A percentile compares a stretch with the other conserved stretches of the same genome.
These are phyloP conservation scores for Poliocrania exsul DNA, from an alignment of 2,797 vertebrate genomes.

Conservation along the genomic window DNA sequence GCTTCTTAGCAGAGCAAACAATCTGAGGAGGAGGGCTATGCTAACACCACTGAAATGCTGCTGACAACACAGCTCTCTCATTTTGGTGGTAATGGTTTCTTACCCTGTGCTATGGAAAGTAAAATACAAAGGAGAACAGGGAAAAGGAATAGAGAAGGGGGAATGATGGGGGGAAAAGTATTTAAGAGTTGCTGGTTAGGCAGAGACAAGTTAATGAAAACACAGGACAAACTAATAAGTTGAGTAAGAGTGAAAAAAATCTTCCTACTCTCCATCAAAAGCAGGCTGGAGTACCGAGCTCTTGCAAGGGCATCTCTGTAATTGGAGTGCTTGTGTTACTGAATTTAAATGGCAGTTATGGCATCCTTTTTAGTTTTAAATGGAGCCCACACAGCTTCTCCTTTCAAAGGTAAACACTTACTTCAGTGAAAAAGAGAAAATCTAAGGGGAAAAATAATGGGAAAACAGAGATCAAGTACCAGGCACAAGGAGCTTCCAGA, in stretches of 20 bases:
- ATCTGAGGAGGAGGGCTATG: background rate
- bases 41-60: background rate
- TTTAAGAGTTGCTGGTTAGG: background rate
- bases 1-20: background rate
- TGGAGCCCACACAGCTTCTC: background rate
- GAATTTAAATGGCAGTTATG: background rate
- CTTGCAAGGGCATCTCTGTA: background rate
- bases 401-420: conserved; percentile 2
- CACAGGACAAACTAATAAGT: background rate
- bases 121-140: background rate
- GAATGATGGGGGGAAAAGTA: background rate
- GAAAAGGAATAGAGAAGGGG: background rate
- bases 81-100: background rate
- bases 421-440: conserved; percentile 4
- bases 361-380: background rate
- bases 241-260: background rate
- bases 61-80: background rate
- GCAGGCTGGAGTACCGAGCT: background rate
- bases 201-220: background rate
- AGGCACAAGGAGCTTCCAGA: background rate
- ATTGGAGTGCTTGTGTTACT: background rate
- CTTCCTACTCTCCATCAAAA: background rate
- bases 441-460: background rate
- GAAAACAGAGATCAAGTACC: background rate
- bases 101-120: background rate